phyloP scores from a whole-genome alignment of 2,888 invertebrate species.

The Molorchus minor region DNA sequence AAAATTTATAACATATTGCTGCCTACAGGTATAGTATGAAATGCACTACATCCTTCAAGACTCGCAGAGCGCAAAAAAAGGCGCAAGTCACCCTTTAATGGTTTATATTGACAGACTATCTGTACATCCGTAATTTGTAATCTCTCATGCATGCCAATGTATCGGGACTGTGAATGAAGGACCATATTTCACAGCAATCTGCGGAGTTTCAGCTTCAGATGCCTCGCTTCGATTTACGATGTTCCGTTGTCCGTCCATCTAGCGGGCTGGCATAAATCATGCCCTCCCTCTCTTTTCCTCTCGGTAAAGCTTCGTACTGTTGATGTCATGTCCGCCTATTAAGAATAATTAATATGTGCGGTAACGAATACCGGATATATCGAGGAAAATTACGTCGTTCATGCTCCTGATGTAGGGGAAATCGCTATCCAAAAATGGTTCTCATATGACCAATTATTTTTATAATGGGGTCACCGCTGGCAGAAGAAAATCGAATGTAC shows the following conservation, averaged over 20 bases:
- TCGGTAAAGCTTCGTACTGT: conserved; percentile 16
- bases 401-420: not conserved
- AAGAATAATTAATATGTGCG: conserved; percentile 31
- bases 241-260: conserved; percentile 49
- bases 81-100: conserved; percentile 27
- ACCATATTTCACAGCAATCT: conserved; percentile 61
- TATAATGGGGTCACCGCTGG: not conserved
- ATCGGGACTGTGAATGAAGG: conserved; percentile 58
- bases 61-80: not conserved
- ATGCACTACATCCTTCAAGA: not conserved
- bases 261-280: conserved; percentile 25
- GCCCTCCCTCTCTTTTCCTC: conserved; percentile 2
- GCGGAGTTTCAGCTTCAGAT: conserved; percentile 60
- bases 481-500: not conserved
- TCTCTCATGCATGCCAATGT: conserved; percentile 54
- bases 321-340: conserved; percentile 28
- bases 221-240: conserved; percentile 58
- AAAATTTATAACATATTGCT: too few relatives aligned
- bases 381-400: not conserved
- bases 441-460: not conserved
- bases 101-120: conserved; percentile 35
- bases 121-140: conserved; percentile 56
- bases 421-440: not conserved
- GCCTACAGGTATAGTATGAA: too few relatives aligned
- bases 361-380: conserved; percentile 22